Evolutionary conservation across 1,140 invertebrate species (phyloP).

Genomic region (Lutraria rhynchaena): DNA sequence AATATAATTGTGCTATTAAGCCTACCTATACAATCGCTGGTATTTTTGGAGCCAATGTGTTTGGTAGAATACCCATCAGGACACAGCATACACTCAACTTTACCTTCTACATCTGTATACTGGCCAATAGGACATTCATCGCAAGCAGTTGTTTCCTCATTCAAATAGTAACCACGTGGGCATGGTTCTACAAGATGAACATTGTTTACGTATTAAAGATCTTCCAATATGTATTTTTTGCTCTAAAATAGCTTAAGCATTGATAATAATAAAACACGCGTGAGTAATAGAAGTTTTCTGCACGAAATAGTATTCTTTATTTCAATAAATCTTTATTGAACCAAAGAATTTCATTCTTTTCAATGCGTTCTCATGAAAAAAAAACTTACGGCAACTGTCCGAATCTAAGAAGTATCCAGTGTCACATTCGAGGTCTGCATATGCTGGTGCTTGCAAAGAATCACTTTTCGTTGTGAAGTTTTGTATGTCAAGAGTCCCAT

Average conservation of each 20-base stretch:
- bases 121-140: slow-evolving; percentile 17
- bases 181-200: slow-evolving; percentile 15
- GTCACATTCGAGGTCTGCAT: too few relatives aligned
- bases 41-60: neutral
- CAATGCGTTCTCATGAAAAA: too few relatives aligned
- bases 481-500: too few relatives aligned
- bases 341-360: neutral
- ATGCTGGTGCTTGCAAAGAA: too few relatives aligned
- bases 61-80: neutral
- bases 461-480: too few relatives aligned
- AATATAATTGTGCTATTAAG: neutral
- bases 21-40: neutral
- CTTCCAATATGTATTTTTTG: neutral
- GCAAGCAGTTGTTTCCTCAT: slow-evolving; percentile 11
- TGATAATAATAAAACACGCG: neutral
- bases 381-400: too few relatives aligned
- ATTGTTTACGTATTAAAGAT: neutral
- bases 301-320: neutral
- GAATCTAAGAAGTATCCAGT: too few relatives aligned
- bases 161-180: slow-evolving; percentile 12
- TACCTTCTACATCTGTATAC: slow-evolving; percentile 2
- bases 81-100: neutral
- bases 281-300: neutral
- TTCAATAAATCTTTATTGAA: neutral
- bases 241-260: neutral